Evolutionary conservation across 2,888 invertebrate genomes (phyloP).

Genomic region (Saturnia pavonia): DNA sequence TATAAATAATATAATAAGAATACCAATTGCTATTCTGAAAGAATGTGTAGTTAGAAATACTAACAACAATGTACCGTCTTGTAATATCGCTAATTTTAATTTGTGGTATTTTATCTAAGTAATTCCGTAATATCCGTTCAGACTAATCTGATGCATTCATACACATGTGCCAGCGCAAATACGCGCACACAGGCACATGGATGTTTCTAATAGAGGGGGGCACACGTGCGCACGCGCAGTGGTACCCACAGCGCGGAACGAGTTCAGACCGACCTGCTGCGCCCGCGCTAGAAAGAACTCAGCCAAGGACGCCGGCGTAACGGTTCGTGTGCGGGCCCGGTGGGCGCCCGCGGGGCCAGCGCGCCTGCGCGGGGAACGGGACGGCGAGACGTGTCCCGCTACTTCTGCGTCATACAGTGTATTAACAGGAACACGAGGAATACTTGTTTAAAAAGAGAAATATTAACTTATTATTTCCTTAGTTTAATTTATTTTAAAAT

Average conservation of each 20-base stretch:
- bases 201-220: constrained; percentile 42
- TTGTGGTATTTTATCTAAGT: constrained; percentile 62
- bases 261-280: constrained; percentile 75
- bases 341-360: constrained; percentile 27
- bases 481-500: background rate
- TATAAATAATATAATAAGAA: too few species aligned
- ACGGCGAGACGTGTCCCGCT: constrained; percentile 25
- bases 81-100: constrained; percentile 35
- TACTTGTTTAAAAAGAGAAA: background rate
- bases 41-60: background rate
- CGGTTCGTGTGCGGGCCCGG: constrained; percentile 57
- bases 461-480: background rate
- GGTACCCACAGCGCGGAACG: constrained; percentile 68
- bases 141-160: constrained; percentile 69
- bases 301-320: constrained; percentile 81
- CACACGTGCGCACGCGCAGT: constrained; percentile 70
- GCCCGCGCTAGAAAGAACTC: constrained; percentile 78
- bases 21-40: background rate
- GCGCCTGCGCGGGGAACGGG: constrained; percentile 24
- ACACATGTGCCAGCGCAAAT: constrained; percentile 27
- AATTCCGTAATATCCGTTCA: constrained; percentile 80
- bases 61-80: background rate
- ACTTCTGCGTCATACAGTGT: constrained; percentile 27
- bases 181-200: constrained; percentile 40
- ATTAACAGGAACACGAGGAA: constrained; percentile 24